Conservation (phyloP, 1,140 invertebrate genomes). For the Lordiphosa collinella region DNA sequence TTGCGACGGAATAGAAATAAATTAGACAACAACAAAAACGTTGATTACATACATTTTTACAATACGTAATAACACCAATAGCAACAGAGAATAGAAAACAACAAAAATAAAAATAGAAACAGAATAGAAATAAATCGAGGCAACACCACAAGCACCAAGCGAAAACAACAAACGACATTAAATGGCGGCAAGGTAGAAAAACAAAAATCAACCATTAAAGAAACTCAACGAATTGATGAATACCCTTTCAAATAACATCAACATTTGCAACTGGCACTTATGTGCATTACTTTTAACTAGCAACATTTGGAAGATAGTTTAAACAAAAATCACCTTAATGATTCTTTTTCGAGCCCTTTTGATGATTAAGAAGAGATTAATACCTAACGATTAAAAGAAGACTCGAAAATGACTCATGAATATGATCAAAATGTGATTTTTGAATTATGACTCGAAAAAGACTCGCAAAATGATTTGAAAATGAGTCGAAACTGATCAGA, state of each 20-base stretch:
- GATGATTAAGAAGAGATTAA: too few species aligned
- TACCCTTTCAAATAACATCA: neutral
- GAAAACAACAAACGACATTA: constrained; percentile 26
- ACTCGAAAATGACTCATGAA: too few species aligned
- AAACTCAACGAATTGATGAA: neutral
- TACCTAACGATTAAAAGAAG: too few species aligned
- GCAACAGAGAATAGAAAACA: constrained; percentile 4
- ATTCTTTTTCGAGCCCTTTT: too few species aligned
- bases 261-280: too few species aligned
- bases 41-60: constrained; percentile 42
- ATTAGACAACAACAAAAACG: constrained; percentile 55
- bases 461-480: too few species aligned
- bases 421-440: too few species aligned
- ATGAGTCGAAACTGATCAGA: too few species aligned
- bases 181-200: constrained; percentile 34
- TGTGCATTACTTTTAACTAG: too few species aligned
- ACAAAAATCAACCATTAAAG: constrained; percentile 7
- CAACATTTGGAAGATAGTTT: too few species aligned
- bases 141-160: constrained; percentile 41
- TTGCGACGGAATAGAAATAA: constrained; percentile 60
- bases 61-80: constrained; percentile 53
- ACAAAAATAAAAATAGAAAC: constrained; percentile 15
- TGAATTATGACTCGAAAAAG: too few species aligned
- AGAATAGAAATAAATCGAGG: constrained; percentile 15
- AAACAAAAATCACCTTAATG: too few species aligned